Evolutionary conservation across 2,113 vertebrate species (phyloP).

Genomic region (Mesembrinibis cayennensis): DNA sequence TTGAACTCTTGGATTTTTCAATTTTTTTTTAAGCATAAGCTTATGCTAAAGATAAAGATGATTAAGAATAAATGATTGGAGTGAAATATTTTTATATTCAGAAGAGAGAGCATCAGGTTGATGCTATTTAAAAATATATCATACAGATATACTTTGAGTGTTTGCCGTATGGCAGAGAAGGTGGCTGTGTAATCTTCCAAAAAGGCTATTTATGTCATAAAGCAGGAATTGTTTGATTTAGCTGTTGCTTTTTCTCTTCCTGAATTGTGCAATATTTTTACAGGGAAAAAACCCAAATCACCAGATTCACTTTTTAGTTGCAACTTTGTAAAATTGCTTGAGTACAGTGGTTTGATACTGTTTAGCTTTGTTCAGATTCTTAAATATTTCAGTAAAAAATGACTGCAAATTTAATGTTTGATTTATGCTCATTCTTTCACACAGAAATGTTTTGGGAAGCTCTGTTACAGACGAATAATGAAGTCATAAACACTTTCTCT

Average conservation of each 20-base stretch:
- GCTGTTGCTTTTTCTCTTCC: slow-evolving; percentile 30
- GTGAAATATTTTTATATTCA: not conserved
- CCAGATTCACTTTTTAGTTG: not conserved
- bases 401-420: not conserved
- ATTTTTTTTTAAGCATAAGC: not conserved
- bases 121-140: not conserved
- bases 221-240: slow-evolving; percentile 52
- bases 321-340: slow-evolving; percentile 19
- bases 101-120: not conserved
- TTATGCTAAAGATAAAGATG: not conserved
- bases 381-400: slow-evolving; percentile 47
- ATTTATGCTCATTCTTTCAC: slow-evolving; percentile 9
- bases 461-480: slow-evolving; percentile 33
- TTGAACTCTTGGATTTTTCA: not conserved
- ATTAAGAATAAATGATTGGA: not conserved
- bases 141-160: not conserved
- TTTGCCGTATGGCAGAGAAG: slow-evolving; percentile 16
- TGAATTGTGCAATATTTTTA: slow-evolving; percentile 46
- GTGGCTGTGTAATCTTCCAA: slow-evolving; percentile 25
- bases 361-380: slow-evolving; percentile 29
- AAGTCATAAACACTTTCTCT: slow-evolving; percentile 3
- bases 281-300: not conserved
- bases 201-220: slow-evolving; percentile 39
- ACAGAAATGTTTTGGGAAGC: slow-evolving; percentile 24
- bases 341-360: slow-evolving; percentile 22